These are phyloP conservation scores for Rhyzopertha dominica DNA, from an alignment of 1,140 invertebrate species.

Conservation along the genomic window DNA sequence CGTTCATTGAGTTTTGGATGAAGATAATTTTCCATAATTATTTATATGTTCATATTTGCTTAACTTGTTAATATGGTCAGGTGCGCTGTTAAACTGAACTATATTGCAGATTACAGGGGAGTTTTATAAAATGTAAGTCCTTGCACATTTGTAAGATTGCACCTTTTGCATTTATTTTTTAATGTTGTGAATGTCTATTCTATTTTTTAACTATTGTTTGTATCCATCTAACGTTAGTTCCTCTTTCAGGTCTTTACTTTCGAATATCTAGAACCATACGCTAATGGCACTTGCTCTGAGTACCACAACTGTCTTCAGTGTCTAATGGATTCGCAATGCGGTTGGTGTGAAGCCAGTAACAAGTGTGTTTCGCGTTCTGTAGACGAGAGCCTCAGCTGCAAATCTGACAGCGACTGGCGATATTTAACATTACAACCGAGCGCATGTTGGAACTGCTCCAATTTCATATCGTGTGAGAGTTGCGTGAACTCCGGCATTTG, in stretches of 20 bases:
- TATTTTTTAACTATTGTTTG: constrained; percentile 22
- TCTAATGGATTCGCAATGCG: constrained; percentile 80
- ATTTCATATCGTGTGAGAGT: constrained; percentile 79
- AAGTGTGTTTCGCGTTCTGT: constrained; percentile 57
- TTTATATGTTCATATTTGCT: too few species aligned
- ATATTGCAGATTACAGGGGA: too few species aligned
- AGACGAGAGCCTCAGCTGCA: constrained; percentile 61
- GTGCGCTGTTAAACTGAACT: too few species aligned
- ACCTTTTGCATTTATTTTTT: background rate
- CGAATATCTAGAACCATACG: constrained; percentile 84
- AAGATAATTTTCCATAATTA: too few species aligned
- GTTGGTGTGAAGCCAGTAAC: constrained; percentile 77
- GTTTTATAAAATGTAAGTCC: too few species aligned
- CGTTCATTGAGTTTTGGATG: too few species aligned
- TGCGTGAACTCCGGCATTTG: constrained; percentile 68
- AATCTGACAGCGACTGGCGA: constrained; percentile 57
- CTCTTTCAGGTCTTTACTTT: constrained; percentile 67
- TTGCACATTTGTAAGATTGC: too few species aligned
- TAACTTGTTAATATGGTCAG: too few species aligned
- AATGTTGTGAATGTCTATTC: background rate
- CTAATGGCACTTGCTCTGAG: constrained; percentile 67
- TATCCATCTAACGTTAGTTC: constrained; percentile 3
- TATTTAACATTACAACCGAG: constrained; percentile 75
- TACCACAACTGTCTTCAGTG: constrained; percentile 85
- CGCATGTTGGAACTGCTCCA: constrained; percentile 80